phyloP scores from a whole-genome alignment of 2,113 vertebrate genomes.

The Lipotes vexillifer region DNA sequence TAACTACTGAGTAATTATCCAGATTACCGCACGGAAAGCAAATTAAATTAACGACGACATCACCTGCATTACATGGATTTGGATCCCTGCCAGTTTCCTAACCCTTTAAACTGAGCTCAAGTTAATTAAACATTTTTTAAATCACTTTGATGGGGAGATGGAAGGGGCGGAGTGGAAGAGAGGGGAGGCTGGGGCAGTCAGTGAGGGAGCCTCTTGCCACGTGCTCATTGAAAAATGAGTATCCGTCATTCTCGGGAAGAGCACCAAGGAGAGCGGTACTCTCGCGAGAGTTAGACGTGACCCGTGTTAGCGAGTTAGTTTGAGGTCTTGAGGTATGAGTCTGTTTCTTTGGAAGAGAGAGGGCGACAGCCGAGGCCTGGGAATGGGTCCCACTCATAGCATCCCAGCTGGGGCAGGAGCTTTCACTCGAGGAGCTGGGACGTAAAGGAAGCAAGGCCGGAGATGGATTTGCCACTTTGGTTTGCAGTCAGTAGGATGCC shows the following conservation, averaged over 20 bases:
- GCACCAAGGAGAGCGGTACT: background rate
- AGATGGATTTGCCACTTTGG: background rate
- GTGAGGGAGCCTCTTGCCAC: background rate
- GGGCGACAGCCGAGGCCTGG: background rate
- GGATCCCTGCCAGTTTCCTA: constrained; percentile 85
- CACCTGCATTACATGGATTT: constrained; percentile 76
- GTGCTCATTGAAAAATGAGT: background rate
- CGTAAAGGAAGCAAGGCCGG: background rate
- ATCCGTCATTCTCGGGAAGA: background rate
- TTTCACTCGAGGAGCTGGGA: background rate
- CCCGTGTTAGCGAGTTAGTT: background rate
- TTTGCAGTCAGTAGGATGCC: background rate
- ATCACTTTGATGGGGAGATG: constrained; percentile 57
- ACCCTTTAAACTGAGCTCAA: constrained; percentile 83
- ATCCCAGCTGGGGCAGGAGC: background rate
- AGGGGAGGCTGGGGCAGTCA: background rate
- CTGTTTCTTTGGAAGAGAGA: background rate
- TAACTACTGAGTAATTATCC: constrained; percentile 80
- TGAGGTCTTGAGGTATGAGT: background rate
- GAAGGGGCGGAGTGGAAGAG: constrained; percentile 14
- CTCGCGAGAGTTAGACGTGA: fast-evolving
- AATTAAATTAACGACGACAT: constrained; percentile 80
- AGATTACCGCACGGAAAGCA: constrained; percentile 79
- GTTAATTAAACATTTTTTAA: constrained; percentile 82
- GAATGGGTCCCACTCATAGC: background rate